A percentile compares a stretch with the other conserved stretches of the same genome.
These are phyloP conservation scores for Phortica okadai DNA, from an alignment of 2,888 invertebrate genomes.

Conservation along the genomic window DNA sequence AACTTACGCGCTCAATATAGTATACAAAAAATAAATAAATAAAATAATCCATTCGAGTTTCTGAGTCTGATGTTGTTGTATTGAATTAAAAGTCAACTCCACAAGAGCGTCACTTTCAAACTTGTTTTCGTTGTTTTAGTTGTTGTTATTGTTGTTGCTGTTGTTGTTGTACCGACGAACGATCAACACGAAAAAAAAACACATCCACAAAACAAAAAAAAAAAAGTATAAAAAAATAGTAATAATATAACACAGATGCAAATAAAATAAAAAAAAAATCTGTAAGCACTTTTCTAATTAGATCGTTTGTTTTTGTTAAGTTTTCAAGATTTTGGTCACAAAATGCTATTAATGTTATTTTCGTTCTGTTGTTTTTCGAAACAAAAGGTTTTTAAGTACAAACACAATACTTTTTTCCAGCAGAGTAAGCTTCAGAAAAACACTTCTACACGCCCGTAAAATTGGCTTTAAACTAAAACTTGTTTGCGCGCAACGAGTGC, in stretches of 20 bases:
- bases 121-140: background rate
- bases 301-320: background rate
- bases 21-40: background rate
- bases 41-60: background rate
- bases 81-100: constrained; percentile 29
- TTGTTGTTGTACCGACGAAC: background rate
- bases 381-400: background rate
- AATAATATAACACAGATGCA: background rate
- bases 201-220: too few species aligned
- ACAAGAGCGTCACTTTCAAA: background rate
- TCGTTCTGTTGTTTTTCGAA: background rate
- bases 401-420: background rate
- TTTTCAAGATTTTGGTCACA: background rate
- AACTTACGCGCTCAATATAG: background rate
- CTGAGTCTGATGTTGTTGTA: constrained; percentile 43
- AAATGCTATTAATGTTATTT: background rate
- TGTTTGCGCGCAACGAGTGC: constrained; percentile 54
- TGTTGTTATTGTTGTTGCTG: background rate
- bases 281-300: background rate
- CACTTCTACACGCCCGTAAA: constrained; percentile 65
- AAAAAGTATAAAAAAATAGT: background rate
- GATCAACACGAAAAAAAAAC: too few species aligned
- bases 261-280: background rate
- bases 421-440: background rate
- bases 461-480: constrained; percentile 70